Evolutionary conservation across 1,140 invertebrate species (phyloP).

Genomic region (Nixonia krombeini): DNA sequence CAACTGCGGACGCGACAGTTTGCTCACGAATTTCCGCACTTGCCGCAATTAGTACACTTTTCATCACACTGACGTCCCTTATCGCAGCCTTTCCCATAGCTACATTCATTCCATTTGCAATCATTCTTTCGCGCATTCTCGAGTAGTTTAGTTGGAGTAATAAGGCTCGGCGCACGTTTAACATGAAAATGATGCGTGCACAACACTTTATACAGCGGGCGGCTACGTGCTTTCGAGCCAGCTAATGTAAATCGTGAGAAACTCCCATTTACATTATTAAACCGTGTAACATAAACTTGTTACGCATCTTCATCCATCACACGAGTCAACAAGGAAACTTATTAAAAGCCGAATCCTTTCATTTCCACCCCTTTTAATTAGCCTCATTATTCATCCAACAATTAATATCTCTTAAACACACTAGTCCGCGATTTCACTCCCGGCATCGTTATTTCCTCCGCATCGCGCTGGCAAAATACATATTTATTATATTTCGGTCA

Average conservation of each 20-base stretch:
- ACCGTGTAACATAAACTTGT: background rate
- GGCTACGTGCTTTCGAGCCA: conserved; percentile 5
- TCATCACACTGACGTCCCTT: too few relatives aligned
- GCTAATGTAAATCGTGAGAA: conserved; percentile 1
- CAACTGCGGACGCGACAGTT: too few relatives aligned
- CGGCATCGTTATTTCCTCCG: conserved; percentile 9
- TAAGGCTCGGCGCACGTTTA: conserved; percentile 7
- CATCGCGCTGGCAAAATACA: conserved; percentile 23
- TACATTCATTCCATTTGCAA: too few relatives aligned
- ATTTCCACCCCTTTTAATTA: too few relatives aligned
- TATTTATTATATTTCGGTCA: conserved; percentile 13
- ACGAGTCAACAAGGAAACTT: background rate
- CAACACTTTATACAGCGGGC: conserved; percentile 4
- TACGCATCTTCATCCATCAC: conserved; percentile 8
- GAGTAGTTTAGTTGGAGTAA: too few relatives aligned
- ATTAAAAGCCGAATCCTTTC: too few relatives aligned
- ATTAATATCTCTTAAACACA: too few relatives aligned
- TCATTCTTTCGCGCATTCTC: too few relatives aligned
- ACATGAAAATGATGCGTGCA: conserved; percentile 3
- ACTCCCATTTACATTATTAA: conserved; percentile 1
- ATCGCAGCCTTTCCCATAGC: too few relatives aligned
- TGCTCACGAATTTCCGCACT: too few relatives aligned
- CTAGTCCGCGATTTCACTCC: conserved; percentile 6
- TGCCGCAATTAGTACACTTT: too few relatives aligned
- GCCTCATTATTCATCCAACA: too few relatives aligned